Evolutionary conservation across 2,797 vertebrate species (phyloP).

Genomic region (Rhadinocentrus ornatus): DNA sequence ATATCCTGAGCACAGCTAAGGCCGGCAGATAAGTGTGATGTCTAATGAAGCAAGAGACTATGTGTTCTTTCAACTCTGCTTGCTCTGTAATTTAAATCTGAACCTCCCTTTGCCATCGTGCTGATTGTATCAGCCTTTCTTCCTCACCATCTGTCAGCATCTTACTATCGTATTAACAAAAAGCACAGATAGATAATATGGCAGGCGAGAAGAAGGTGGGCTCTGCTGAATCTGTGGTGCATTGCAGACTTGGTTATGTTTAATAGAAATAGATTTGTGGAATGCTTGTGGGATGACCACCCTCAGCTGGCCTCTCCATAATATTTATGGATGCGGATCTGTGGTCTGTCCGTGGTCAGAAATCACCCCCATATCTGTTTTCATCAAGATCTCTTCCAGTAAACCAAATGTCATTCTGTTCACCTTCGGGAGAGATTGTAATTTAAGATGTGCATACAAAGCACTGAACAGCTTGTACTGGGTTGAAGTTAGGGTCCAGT

Average conservation of each 20-base stretch:
- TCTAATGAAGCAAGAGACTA: conserved; percentile 24
- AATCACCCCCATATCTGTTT: conserved; percentile 80
- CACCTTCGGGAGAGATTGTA: conserved; percentile 73
- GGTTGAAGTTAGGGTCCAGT: conserved; percentile 44
- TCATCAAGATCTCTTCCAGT: conserved; percentile 76
- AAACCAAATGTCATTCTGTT: conserved; percentile 76
- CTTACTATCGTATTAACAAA: conserved; percentile 32
- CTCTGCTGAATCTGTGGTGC: conserved; percentile 33
- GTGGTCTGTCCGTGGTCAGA: conserved; percentile 78
- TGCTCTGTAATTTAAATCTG: conserved; percentile 35
- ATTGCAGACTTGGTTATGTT: conserved; percentile 49
- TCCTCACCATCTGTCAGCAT: conserved; percentile 54
- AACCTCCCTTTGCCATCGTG: conserved; percentile 24
- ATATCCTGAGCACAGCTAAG: background rate
- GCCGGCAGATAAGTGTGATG: conserved; percentile 28
- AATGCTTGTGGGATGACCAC: conserved; percentile 80
- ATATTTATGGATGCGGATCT: conserved; percentile 79
- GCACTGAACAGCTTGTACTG: conserved; percentile 41
- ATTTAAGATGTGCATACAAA: conserved; percentile 69
- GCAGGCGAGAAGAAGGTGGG: conserved; percentile 30
- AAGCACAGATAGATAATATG: conserved; percentile 54
- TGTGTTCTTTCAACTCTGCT: conserved; percentile 52
- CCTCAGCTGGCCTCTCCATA: conserved; percentile 69
- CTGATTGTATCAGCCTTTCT: conserved; percentile 56
- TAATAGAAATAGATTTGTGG: conserved; percentile 76